Conservation (phyloP, 2,113 vertebrate species). For the Psettodes erumei region DNA sequence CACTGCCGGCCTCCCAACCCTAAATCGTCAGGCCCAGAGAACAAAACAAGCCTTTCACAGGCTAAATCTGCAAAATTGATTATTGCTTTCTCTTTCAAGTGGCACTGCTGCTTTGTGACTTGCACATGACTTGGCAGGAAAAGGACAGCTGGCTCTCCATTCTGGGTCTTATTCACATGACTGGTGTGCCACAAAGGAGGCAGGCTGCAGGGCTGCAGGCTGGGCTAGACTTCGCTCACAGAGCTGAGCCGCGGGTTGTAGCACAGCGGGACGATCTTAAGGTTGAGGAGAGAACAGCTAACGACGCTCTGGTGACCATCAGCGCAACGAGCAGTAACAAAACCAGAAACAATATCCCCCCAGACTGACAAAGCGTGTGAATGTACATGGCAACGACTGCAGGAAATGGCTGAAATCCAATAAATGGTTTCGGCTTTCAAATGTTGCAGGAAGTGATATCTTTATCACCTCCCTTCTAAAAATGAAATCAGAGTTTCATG, state of each 20-base stretch:
- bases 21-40: slow-evolving; percentile 61
- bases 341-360: slow-evolving; percentile 2
- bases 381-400: slow-evolving; percentile 11
- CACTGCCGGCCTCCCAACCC: slow-evolving; percentile 52
- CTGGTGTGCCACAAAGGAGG: slow-evolving; percentile 71
- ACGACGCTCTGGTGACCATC: slow-evolving; percentile 33
- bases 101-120: slow-evolving; percentile 76
- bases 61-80: slow-evolving; percentile 78
- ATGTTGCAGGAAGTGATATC: slow-evolving; percentile 40
- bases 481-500: slow-evolving; percentile 51
- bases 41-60: slow-evolving; percentile 77
- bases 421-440: slow-evolving; percentile 41
- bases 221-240: slow-evolving; percentile 46
- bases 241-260: slow-evolving; percentile 22
- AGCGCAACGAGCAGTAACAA: neutral
- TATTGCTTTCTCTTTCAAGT: slow-evolving; percentile 80
- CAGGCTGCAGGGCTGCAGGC: slow-evolving; percentile 48
- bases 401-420: slow-evolving; percentile 16
- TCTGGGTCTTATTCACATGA: slow-evolving; percentile 75
- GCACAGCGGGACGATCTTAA: slow-evolving; percentile 29
- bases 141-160: slow-evolving; percentile 75
- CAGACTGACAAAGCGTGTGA: neutral
- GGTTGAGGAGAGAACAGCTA: slow-evolving; percentile 26
- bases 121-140: slow-evolving; percentile 82
- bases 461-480: slow-evolving; percentile 32